Evolutionary conservation across 64 coral and sea anemone genomes (phyloP), one percentile per base, ranked within the genome.

Genomic region (Dendrophyllia cribrosa): DNA sequence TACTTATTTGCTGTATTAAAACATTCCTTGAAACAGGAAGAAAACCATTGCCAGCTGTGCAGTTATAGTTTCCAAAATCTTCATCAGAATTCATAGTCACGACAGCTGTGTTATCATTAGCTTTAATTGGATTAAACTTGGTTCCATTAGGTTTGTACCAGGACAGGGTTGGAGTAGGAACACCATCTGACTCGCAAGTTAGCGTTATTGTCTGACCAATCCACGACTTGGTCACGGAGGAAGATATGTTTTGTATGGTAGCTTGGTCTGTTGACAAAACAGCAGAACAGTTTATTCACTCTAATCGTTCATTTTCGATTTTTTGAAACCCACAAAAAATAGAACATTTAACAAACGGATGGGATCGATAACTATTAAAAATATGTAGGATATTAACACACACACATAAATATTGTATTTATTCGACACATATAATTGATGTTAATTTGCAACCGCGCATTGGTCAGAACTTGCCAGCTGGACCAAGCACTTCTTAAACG

Each of bases 1-100:
- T 5, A 74, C 71, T 6, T 74, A 74, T 74, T 17, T 74, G 71
- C 15, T 17, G 10, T 46, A 74, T 4, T 15, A 15, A 15, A 63
- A 43, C 8, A 9, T 22, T 59, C 56, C 0, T 43, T 45, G 21
- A 65, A 59, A 13, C 62, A n/a, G 25, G 25, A 17, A 10, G 6
- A 20, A 83, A 26, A 43, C 79, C 62, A 60, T 83, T 83, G n/a
- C 62, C 53, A 83, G 58, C 24, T n/a, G 55, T 59, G 55, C 58
- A 82, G 11, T 43, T 64, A 49, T 82, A 82, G 24, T 4, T 9
- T 34, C 78, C 78, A 82, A 82, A 82, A 34, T 82, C 78, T 62
- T 62, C 17, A 21, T 4, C 9, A 44, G 51, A 14, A 17, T 59
- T 61, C 21, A 65, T 17, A 12, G 23, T 62, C 23, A 82, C 20